Conservation (phyloP, 2,888 invertebrate species). For the Agonopterix subpropinquella region DNA sequence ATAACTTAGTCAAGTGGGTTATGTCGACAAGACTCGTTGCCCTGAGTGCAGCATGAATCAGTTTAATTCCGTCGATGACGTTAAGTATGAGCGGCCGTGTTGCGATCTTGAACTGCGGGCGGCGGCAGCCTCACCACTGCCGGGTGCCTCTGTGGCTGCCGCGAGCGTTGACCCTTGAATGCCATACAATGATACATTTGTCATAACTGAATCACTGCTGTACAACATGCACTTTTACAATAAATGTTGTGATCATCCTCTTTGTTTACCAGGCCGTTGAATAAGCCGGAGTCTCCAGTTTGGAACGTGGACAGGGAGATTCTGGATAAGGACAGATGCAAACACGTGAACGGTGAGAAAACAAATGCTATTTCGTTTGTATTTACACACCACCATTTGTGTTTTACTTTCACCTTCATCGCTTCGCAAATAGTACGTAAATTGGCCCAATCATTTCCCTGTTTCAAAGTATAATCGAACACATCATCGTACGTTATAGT, state of each 20-base stretch:
- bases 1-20: no score
- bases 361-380: not conserved
- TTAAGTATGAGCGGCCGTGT: slow-evolving; percentile 11
- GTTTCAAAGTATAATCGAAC: not conserved
- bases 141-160: slow-evolving; percentile 26
- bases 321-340: slow-evolving; percentile 55
- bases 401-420: no score
- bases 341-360: slow-evolving; percentile 62
- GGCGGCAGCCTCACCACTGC: slow-evolving; percentile 15
- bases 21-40: no score
- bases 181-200: slow-evolving; percentile 49
- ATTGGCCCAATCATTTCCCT: not conserved
- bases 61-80: slow-evolving; percentile 62
- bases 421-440: no score
- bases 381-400: not conserved
- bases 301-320: slow-evolving; percentile 62
- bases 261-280: slow-evolving; percentile 50
- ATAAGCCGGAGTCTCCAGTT: slow-evolving; percentile 62
- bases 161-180: slow-evolving; percentile 60
- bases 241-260: not conserved
- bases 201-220: slow-evolving; percentile 46
- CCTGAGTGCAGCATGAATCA: slow-evolving; percentile 32
- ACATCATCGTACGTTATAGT: not conserved
- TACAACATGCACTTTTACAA: slow-evolving; percentile 20
- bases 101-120: slow-evolving; percentile 41